phyloP scores from a whole-genome alignment of 2,113 vertebrate species.

The Cephalopterus ornatus region DNA sequence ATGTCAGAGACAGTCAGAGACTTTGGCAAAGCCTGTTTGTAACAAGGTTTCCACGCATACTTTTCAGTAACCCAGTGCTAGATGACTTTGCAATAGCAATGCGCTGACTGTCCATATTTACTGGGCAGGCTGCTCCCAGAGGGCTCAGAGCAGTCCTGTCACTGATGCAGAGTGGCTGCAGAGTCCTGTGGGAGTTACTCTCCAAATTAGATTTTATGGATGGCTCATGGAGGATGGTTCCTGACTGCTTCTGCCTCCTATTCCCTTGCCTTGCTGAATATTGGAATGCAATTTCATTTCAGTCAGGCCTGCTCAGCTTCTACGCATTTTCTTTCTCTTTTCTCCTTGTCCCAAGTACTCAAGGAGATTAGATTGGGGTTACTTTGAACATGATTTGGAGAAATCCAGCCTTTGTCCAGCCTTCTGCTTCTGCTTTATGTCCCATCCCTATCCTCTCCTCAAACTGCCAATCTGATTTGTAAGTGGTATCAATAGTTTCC shows the following conservation, averaged over 20 bases:
- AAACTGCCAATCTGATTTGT: conserved; percentile 8
- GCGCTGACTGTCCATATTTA: not conserved
- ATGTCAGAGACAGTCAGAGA: not conserved
- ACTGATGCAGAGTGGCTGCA: not conserved
- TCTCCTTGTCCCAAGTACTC: not conserved
- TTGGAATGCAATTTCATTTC: not conserved
- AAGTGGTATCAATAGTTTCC: conserved; percentile 36
- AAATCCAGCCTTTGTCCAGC: not conserved
- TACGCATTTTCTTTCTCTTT: not conserved
- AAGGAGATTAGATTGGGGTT: not conserved
- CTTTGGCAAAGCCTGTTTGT: not conserved
- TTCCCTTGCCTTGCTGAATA: not conserved
- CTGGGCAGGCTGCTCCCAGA: not conserved
- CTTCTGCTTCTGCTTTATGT: not conserved
- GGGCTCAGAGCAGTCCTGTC: not conserved
- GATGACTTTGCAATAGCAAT: not conserved
- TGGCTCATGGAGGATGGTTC: not conserved
- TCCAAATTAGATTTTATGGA: not conserved
- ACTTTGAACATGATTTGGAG: not conserved
- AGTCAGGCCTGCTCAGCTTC: not conserved
- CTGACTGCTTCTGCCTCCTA: not conserved
- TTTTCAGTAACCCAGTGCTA: not conserved
- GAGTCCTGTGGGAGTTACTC: not conserved
- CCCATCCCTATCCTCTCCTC: not conserved
- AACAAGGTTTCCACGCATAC: rapidly evolving